These are phyloP conservation scores for Simalia tracyae DNA, from an alignment of 2,797 vertebrate species.

Conservation along the genomic window DNA sequence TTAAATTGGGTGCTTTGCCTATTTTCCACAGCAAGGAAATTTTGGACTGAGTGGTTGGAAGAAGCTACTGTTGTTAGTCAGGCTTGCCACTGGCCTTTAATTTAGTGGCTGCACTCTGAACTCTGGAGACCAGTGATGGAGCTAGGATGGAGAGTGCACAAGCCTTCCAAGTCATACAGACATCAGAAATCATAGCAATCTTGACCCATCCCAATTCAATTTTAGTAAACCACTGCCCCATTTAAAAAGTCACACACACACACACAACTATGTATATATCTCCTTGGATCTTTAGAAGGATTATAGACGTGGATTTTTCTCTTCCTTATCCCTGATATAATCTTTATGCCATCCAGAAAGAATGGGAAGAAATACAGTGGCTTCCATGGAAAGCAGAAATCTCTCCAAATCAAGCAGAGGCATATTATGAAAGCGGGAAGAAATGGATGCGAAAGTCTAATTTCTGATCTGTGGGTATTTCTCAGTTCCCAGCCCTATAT, in stretches of 20 bases:
- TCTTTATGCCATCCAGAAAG: background rate
- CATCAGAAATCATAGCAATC: background rate
- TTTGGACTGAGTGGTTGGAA: background rate
- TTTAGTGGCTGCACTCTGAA: background rate
- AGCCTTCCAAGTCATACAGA: background rate
- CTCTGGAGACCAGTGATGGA: background rate
- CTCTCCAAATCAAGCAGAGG: background rate
- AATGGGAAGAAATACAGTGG: too few relatives aligned
- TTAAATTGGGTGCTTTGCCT: background rate
- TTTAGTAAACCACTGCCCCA: background rate
- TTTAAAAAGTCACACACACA: background rate
- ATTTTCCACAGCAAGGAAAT: background rate
- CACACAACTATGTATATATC: background rate
- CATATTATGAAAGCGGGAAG: background rate
- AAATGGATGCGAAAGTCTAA: background rate
- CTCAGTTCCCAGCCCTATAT: background rate
- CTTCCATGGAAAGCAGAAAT: background rate
- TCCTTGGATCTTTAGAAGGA: background rate
- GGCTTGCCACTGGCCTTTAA: background rate
- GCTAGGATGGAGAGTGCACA: background rate
- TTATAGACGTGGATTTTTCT: background rate
- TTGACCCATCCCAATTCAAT: background rate
- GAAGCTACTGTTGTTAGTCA: background rate
- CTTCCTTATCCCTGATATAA: background rate
- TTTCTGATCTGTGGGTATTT: background rate